phyloP scores from a whole-genome alignment of 1,140 invertebrate species.

The Nasonia giraulti region DNA sequence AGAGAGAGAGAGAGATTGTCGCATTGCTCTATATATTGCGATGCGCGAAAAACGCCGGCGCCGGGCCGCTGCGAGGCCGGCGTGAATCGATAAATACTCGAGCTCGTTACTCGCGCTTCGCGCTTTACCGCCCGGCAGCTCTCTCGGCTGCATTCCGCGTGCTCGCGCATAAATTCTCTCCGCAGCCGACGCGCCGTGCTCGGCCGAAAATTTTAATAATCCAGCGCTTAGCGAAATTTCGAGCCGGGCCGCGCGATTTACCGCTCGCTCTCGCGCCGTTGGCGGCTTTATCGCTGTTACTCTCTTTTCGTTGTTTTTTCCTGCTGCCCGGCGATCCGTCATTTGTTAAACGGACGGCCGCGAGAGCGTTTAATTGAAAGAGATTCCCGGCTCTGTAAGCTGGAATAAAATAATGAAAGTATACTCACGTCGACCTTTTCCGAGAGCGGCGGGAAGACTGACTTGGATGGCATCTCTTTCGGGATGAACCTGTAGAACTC shows the following conservation, averaged over 20 bases:
- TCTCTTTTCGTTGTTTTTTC: background rate
- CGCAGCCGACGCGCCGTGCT: background rate
- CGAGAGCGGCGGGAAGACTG: slow-evolving; percentile 78
- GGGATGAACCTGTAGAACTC: slow-evolving; percentile 87
- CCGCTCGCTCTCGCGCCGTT: background rate
- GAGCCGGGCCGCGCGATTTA: slow-evolving; percentile 27
- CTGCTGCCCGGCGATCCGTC: background rate
- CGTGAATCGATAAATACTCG: background rate
- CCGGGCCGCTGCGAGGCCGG: background rate
- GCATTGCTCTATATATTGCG: background rate
- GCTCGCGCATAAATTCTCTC: slow-evolving; percentile 1
- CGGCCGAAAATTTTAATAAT: slow-evolving; percentile 65
- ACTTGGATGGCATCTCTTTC: slow-evolving; percentile 82
- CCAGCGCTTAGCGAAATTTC: slow-evolving; percentile 58
- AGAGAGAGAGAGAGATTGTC: background rate
- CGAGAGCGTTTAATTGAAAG: background rate
- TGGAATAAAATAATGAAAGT: no score
- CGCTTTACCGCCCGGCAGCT: background rate
- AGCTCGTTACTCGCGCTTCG: background rate
- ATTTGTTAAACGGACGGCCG: background rate
- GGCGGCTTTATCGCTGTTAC: background rate
- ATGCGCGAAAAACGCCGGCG: background rate
- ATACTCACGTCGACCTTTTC: slow-evolving; percentile 83
- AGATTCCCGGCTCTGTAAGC: background rate
- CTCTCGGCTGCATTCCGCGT: background rate